Evolutionary conservation across 2,888 invertebrate species (phyloP).

Genomic region (Pristionchus exspectatus): DNA sequence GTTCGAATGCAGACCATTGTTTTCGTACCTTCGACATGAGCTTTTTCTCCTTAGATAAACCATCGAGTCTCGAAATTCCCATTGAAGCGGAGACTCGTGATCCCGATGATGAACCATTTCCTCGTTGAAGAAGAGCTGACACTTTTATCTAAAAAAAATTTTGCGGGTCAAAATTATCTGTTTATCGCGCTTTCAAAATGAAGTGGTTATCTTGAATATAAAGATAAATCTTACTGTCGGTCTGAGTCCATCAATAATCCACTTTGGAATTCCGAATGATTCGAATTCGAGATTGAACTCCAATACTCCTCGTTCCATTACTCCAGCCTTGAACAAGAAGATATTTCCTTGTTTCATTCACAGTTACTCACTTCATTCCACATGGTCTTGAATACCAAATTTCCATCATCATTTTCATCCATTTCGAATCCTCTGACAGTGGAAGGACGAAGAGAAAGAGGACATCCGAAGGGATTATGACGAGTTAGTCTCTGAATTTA

Average conservation of each 20-base stretch:
- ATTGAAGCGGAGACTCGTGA: background rate
- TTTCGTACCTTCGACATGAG: background rate
- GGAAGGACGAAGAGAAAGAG: background rate
- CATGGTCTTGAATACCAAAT: background rate
- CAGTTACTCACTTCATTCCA: background rate
- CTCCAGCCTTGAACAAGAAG: background rate
- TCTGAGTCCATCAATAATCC: conserved; percentile 43
- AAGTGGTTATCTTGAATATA: background rate
- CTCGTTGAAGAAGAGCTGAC: background rate
- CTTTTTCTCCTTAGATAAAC: background rate
- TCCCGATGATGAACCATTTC: background rate
- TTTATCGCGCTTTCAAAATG: no score
- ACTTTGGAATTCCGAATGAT: background rate
- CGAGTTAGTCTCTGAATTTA: background rate
- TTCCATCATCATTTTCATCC: background rate
- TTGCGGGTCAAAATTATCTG: no score
- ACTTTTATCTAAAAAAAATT: background rate
- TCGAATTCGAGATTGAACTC: conserved; percentile 4
- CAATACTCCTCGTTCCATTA: background rate
- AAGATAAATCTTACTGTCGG: background rate
- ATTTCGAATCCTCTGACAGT: conserved; percentile 19
- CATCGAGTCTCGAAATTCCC: conserved; percentile 10
- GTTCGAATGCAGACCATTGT: background rate
- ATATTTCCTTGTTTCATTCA: background rate
- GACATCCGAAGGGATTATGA: conserved; percentile 37